Evolutionary conservation across 2,797 vertebrate genomes (phyloP), one percentile per base, ranked within the genome.

Genomic region (Botia kubotai): DNA sequence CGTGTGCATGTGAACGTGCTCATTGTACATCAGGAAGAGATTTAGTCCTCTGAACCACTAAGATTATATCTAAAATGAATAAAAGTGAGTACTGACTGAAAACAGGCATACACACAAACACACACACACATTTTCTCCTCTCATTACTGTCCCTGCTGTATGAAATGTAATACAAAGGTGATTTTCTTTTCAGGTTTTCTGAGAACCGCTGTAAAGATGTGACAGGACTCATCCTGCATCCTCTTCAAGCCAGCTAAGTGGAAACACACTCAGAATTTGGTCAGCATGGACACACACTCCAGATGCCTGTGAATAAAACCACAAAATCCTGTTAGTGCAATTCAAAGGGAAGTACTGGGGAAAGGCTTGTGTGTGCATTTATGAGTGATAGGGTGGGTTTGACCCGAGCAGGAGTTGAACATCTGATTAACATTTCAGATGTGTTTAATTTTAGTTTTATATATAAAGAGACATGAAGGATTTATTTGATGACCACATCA

Each of bases 391-490:
- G 33, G 50, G 58, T 72, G 46, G 46, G 65, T 72, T 52, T 79
- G 52, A 23, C 43, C 63, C 14, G 3, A 52, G n/a, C 36, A 73
- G 16, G 8, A 60, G 39, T n/a, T 13, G 57, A 71, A 26, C 67
- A 71, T 78, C 26, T 78, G 76, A 78, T 78, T 71, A 71, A 50
- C 39, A 52, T 78, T 71, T 50, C 76, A 78, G 55, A 71, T 79
- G 67, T 62, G 57, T 71, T 79, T 23, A 19, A 26, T 73, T 58
- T 57, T 55, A 52, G 67, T 79, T 63, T 52, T 19, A 50, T 23
- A 62, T 71, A 36, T 71, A 52, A 71, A 8, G n/a, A 43, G 29
- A 63, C 66, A 29, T 58, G 72, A 70, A 82, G 57, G 66, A 77
- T 82, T 46, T 53, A 7, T 72, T 17, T 36, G 39, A 10, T 10